Base-by-base conservation (phyloP, 2,888 invertebrate genomes). In the Oligia fasciuncula region DNA sequence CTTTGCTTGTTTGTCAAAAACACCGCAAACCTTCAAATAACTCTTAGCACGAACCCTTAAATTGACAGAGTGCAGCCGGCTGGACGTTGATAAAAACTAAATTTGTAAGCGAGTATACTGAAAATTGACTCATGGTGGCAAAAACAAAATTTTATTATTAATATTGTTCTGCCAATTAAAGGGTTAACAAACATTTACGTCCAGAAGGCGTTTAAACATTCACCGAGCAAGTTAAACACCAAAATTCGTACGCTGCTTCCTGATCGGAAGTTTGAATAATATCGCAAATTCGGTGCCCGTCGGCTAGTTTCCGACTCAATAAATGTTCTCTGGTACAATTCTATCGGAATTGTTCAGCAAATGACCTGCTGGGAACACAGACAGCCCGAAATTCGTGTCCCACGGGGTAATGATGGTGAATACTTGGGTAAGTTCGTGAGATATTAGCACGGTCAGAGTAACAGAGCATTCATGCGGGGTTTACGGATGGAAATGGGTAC, bases 191-290 rank as follows among this genome's bases (percentile, higher is more conserved):
- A 80, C 35, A 63, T 84, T 84, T 77, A 51, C 35, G 67, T 83
- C 63, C 83, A 49, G 40, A 73, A 82, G 73, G 14, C 35, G 63
- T 63, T 73, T 51, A 43, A 85, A 51, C 73, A 85, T 85, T 73
- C 35, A 54, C 13, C 6, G 68, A 63, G 73, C 35, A 73, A 84
- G 60, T 77, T 60, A 54, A 75, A 72, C 77, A 65, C 72, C 74
- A 66, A 77, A 71, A 81, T 73, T 82, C 65, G 62, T 77, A 65
- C 74, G 62, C 70, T 46, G 66, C 60, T 83, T 82, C 62, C 77
- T 62, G 73, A 70, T 83, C 63, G 76, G 79, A 86, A 86, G 72
- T 85, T 86, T 66, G 86, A 83, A 85, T 84, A 85, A 80, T 85
- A 85, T 81, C 67, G 65, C 82, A 81, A 81, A 81, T 76, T 76